phyloP scores from a whole-genome alignment of 2,113 vertebrate species.

The Diadophis punctatus region DNA sequence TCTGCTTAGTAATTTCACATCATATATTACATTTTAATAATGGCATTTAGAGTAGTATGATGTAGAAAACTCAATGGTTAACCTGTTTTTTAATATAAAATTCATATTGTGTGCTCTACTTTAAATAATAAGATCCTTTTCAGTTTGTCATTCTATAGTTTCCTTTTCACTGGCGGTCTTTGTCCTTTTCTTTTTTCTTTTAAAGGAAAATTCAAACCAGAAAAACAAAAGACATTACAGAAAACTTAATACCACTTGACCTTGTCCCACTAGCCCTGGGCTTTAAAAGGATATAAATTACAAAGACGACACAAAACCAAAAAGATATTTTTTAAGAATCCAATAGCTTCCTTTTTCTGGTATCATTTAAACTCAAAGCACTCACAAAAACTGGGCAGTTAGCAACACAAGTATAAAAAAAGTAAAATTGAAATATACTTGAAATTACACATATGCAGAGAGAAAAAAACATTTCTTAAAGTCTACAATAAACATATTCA shows the following conservation, averaged over 20 bases:
- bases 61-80: slow-evolving; percentile 31
- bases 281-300: slow-evolving; percentile 78
- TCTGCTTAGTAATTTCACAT: background rate
- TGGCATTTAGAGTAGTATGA: background rate
- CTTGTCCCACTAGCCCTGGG: slow-evolving; percentile 80
- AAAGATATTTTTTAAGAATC: slow-evolving; percentile 65
- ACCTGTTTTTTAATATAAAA: slow-evolving; percentile 17
- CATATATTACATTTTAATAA: background rate
- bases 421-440: slow-evolving; percentile 47
- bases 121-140: slow-evolving; percentile 50
- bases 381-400: slow-evolving; percentile 32
- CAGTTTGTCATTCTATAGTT: slow-evolving; percentile 56
- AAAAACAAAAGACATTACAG: slow-evolving; percentile 79
- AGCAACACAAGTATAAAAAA: slow-evolving; percentile 46
- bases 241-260: slow-evolving; percentile 81
- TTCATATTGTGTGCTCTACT: slow-evolving; percentile 17
- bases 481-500: slow-evolving; percentile 16
- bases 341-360: slow-evolving; percentile 69
- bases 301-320: slow-evolving; percentile 75
- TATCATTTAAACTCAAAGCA: slow-evolving; percentile 58
- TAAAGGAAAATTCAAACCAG: slow-evolving; percentile 78
- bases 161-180: slow-evolving; percentile 67
- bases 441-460: slow-evolving; percentile 29
- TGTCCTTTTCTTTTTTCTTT: slow-evolving; percentile 60
- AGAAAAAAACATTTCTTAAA: slow-evolving; percentile 42